These are phyloP conservation scores for Listronotus bonariensis DNA, from an alignment of 1,140 invertebrate species.

Conservation along the genomic window DNA sequence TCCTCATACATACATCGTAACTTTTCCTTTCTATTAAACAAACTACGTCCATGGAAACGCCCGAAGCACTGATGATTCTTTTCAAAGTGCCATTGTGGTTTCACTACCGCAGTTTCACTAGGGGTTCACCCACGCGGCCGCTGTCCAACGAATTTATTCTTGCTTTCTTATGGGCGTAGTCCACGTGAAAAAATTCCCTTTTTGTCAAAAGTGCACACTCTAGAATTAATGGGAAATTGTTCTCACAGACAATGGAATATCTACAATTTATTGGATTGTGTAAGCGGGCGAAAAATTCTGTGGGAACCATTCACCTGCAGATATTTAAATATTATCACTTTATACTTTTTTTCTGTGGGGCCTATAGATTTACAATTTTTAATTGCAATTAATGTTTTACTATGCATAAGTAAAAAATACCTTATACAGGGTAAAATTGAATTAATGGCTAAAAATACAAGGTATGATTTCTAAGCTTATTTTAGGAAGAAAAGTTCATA, in stretches of 20 bases:
- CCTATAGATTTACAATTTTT: too few relatives aligned
- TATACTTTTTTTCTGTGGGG: too few relatives aligned
- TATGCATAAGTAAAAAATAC: too few relatives aligned
- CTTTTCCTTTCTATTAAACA: slow-evolving; percentile 13
- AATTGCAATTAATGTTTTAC: too few relatives aligned
- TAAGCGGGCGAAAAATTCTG: slow-evolving; percentile 2
- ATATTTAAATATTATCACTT: background rate
- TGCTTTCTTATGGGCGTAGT: slow-evolving; percentile 13
- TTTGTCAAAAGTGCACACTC: slow-evolving; percentile 14
- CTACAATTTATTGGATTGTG: slow-evolving; percentile 12
- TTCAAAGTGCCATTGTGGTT: slow-evolving; percentile 16
- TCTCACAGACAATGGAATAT: slow-evolving; percentile 18
- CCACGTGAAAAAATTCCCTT: slow-evolving; percentile 3
- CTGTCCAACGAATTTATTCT: slow-evolving; percentile 12
- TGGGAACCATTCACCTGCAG: slow-evolving; percentile 10
- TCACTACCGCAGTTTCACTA: slow-evolving; percentile 24
- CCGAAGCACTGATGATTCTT: slow-evolving; percentile 14
- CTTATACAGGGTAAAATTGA: too few relatives aligned
- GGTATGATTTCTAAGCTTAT: too few relatives aligned
- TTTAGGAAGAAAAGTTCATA: too few relatives aligned
- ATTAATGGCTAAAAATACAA: too few relatives aligned
- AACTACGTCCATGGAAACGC: slow-evolving; percentile 11
- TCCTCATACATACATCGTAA: too few relatives aligned
- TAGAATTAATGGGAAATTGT: slow-evolving; percentile 20
- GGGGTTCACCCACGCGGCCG: slow-evolving; percentile 12